These are phyloP conservation scores for Hybos culiciformis DNA, from an alignment of 2,888 invertebrate genomes.

Conservation along the genomic window DNA sequence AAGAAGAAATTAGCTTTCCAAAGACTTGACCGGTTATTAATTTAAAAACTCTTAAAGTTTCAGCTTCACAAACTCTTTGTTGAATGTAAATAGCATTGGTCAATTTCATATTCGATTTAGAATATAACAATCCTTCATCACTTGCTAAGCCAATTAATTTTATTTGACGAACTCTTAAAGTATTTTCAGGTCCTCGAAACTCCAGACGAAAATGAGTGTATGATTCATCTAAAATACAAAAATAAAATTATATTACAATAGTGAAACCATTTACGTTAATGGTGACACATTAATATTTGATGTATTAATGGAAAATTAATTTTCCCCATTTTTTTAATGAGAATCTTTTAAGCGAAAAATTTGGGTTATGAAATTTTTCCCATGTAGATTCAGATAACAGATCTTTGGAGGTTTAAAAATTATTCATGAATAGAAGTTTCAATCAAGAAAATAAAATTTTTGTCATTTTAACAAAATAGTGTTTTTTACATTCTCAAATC, in stretches of 20 bases:
- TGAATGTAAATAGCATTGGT: conserved; percentile 45
- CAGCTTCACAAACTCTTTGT: conserved; percentile 77
- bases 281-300: too few relatives aligned
- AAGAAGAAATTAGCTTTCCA: conserved; percentile 63
- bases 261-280: too few relatives aligned
- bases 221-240: conserved; percentile 30
- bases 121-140: conserved; percentile 15
- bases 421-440: too few relatives aligned
- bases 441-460: too few relatives aligned
- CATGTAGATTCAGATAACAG: too few relatives aligned
- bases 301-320: too few relatives aligned
- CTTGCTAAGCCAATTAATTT: conserved; percentile 47
- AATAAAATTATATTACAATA: conserved; percentile 1
- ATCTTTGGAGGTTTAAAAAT: too few relatives aligned
- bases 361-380: too few relatives aligned
- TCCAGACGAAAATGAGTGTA: conserved; percentile 63
- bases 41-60: conserved; percentile 83
- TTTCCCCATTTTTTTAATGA: too few relatives aligned
- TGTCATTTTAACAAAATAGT: too few relatives aligned
- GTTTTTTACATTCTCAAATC: too few relatives aligned
- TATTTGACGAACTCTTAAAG: conserved; percentile 77
- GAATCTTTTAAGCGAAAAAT: too few relatives aligned
- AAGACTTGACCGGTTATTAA: conserved; percentile 86
- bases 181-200: conserved; percentile 82
- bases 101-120: conserved; percentile 25